phyloP scores from a whole-genome alignment of 1,140 invertebrate species.

The Tyrophagus putrescentiae region DNA sequence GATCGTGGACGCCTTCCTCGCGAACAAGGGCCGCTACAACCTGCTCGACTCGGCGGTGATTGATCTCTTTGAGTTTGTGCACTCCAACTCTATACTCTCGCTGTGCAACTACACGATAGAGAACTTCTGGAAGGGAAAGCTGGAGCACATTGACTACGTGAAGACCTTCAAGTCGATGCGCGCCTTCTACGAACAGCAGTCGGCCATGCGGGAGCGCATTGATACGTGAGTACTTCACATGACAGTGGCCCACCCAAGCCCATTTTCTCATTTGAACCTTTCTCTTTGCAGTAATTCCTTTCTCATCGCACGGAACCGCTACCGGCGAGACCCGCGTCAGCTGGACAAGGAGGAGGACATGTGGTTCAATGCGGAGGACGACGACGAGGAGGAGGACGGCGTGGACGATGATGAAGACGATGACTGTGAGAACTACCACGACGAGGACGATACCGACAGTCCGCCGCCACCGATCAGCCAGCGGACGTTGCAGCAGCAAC shows the following conservation, averaged over 20 bases:
- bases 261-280: slow-evolving; percentile 9
- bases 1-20: slow-evolving; percentile 86
- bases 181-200: slow-evolving; percentile 78
- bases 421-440: background rate
- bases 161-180: slow-evolving; percentile 88
- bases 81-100: slow-evolving; percentile 87
- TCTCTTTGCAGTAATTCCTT: slow-evolving; percentile 40
- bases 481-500: background rate
- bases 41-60: slow-evolving; percentile 94
- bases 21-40: slow-evolving; percentile 94
- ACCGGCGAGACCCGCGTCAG: slow-evolving; percentile 72
- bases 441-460: background rate
- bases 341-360: slow-evolving; percentile 94
- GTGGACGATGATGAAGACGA: background rate
- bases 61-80: slow-evolving; percentile 98
- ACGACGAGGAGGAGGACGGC: slow-evolving; percentile 52
- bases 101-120: slow-evolving; percentile 84
- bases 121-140: slow-evolving; percentile 68
- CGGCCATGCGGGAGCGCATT: slow-evolving; percentile 64
- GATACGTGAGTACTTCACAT: slow-evolving; percentile 22
- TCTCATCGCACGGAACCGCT: slow-evolving; percentile 61
- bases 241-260: background rate
- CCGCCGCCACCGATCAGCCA: background rate
- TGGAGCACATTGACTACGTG: slow-evolving; percentile 88
- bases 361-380: slow-evolving; percentile 96